phyloP scores from a whole-genome alignment of 2,888 invertebrate genomes.

The Cheilosia variabilis region DNA sequence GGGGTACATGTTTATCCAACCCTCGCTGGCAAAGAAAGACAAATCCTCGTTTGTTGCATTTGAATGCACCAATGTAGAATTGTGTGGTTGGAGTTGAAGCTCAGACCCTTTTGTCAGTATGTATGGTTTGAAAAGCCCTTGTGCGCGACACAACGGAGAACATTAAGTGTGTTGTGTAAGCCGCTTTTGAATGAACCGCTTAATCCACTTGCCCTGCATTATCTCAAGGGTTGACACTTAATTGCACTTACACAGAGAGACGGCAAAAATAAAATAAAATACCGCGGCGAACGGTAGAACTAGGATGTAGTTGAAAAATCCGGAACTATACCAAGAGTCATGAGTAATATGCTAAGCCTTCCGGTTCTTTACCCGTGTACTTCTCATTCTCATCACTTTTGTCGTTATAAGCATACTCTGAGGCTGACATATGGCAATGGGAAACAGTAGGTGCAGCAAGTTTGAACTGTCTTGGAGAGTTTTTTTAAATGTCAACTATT shows the following conservation, averaged over 20 bases:
- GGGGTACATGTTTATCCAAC: conserved; percentile 36
- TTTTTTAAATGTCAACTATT: neutral
- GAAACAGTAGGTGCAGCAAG: conserved; percentile 30
- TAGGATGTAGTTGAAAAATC: conserved; percentile 8
- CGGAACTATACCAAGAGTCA: conserved; percentile 41
- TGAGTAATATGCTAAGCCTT: conserved; percentile 49
- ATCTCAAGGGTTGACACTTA: conserved; percentile 72
- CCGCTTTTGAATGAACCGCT: conserved; percentile 70
- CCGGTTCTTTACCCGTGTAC: conserved; percentile 34
- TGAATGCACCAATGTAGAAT: conserved; percentile 58
- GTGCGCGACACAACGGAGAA: conserved; percentile 61
- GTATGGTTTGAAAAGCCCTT: conserved; percentile 45
- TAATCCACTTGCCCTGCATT: conserved; percentile 72
- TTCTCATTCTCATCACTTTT: conserved; percentile 16
- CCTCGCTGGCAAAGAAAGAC: conserved; percentile 33
- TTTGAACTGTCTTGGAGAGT: conserved; percentile 1
- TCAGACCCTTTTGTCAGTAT: conserved; percentile 33
- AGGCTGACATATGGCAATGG: neutral
- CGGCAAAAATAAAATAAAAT: conserved; percentile 19
- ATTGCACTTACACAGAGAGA: conserved; percentile 57
- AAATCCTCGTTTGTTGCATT: conserved; percentile 61
- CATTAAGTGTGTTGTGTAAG: conserved; percentile 67
- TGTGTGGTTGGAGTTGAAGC: conserved; percentile 49
- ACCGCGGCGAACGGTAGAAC: neutral
- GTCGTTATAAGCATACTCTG: neutral